Percentiles rank a stretch among this genome's conserved stretches.
These are phyloP conservation scores for Strongylocentrotus purpuratus DNA, from an alignment of 35 echinoderm and acorn worm species.

Conservation along the genomic window DNA sequence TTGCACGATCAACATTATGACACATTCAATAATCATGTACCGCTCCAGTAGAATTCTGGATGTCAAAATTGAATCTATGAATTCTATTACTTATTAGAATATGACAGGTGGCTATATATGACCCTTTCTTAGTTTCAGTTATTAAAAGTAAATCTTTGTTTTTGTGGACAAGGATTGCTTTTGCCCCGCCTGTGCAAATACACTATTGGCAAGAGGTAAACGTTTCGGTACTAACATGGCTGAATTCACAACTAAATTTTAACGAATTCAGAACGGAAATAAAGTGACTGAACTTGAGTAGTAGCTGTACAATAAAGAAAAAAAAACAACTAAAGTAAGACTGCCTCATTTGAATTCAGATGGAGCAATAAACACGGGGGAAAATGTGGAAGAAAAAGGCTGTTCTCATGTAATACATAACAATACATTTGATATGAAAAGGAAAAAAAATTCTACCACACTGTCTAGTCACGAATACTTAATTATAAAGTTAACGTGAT, in stretches of 20 bases:
- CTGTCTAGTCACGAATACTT: too few relatives aligned
- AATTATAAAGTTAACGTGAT: too few relatives aligned
- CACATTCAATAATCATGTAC: too few relatives aligned
- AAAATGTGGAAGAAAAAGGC: too few relatives aligned
- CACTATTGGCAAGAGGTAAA: not conserved
- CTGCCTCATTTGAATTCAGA: too few relatives aligned
- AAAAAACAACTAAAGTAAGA: too few relatives aligned
- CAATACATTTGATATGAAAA: too few relatives aligned
- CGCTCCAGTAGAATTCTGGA: not conserved
- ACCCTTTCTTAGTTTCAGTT: not conserved
- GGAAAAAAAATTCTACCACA: too few relatives aligned
- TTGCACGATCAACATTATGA: too few relatives aligned
- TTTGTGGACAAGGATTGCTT: not conserved
- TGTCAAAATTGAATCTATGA: not conserved
- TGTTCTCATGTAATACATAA: too few relatives aligned
- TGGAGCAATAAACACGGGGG: too few relatives aligned
- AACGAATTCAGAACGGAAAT: not conserved
- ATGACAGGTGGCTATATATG: not conserved
- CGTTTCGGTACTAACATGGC: not conserved
- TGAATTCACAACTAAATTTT: not conserved
- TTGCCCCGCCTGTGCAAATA: not conserved
- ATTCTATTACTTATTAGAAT: not conserved
- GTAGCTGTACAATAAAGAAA: not conserved
- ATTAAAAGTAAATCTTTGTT: conserved; percentile 14
- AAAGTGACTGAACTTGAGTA: not conserved